phyloP scores from a whole-genome alignment of 2,113 vertebrate species.

The Burhinus bistriatus region DNA sequence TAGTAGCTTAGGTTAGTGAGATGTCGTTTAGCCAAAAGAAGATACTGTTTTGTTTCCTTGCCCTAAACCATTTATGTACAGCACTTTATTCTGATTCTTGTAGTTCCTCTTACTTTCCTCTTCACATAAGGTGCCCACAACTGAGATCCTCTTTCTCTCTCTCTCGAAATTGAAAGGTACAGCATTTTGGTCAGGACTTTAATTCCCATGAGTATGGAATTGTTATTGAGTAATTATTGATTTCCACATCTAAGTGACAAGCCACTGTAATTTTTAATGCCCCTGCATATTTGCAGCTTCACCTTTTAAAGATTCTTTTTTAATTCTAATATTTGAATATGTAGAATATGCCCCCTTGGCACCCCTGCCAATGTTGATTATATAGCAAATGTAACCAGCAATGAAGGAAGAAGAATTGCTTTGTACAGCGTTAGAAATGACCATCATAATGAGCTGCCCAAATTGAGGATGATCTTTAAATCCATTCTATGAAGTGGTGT shows the following conservation, averaged over 20 bases:
- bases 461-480: background rate
- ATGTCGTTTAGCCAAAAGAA: background rate
- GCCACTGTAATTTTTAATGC: background rate
- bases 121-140: accelerated
- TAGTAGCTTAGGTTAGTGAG: background rate
- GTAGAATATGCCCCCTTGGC: background rate
- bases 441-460: background rate
- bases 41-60: background rate
- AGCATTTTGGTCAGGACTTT: background rate
- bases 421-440: background rate
- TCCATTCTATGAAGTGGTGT: background rate
- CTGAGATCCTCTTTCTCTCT: background rate
- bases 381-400: background rate
- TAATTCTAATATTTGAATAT: background rate
- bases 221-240: background rate
- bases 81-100: background rate
- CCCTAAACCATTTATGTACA: background rate
- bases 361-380: background rate
- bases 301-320: background rate
- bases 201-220: background rate
- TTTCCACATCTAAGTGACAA: background rate
- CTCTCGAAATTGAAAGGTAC: background rate
- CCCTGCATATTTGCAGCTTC: background rate
- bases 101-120: background rate
- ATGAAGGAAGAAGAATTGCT: background rate